These are phyloP conservation scores for Bombus ignitus DNA, from an alignment of 1,140 invertebrate species.

Conservation along the genomic window DNA sequence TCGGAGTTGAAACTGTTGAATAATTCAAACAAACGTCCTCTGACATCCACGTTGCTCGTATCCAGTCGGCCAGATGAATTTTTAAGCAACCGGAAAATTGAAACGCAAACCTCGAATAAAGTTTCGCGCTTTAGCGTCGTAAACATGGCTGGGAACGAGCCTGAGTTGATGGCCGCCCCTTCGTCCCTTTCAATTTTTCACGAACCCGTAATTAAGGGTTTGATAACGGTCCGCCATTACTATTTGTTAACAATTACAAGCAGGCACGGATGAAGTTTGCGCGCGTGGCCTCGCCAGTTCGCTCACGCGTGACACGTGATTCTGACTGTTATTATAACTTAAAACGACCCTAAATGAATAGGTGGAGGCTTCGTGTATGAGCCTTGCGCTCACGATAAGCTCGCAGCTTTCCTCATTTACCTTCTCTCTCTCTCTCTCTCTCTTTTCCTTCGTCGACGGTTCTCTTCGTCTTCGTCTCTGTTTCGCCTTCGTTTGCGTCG, in stretches of 20 bases:
- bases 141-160: not conserved
- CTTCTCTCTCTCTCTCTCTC: too few relatives aligned
- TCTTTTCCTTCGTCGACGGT: fast-evolving
- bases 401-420: not conserved
- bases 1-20: not conserved
- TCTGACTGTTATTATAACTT: conserved; percentile 32
- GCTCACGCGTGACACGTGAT: not conserved
- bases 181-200: conserved; percentile 24
- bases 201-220: conserved; percentile 11
- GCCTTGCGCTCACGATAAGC: conserved; percentile 2
- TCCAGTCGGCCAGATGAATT: not conserved
- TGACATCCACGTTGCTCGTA: too few relatives aligned
- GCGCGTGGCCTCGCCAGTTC: not conserved
- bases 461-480: too few relatives aligned
- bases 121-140: not conserved
- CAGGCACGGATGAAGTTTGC: not conserved
- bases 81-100: conserved; percentile 24
- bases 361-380: conserved; percentile 5
- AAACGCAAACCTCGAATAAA: conserved; percentile 9
- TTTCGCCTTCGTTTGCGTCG: not conserved
- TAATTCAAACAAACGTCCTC: not conserved
- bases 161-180: not conserved
- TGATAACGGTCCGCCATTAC: not conserved
- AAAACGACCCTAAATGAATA: conserved; percentile 44
- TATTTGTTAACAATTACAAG: conserved; percentile 43